Evolutionary conservation across 1,140 invertebrate genomes (phyloP).

Genomic region (Ips nitidus): DNA sequence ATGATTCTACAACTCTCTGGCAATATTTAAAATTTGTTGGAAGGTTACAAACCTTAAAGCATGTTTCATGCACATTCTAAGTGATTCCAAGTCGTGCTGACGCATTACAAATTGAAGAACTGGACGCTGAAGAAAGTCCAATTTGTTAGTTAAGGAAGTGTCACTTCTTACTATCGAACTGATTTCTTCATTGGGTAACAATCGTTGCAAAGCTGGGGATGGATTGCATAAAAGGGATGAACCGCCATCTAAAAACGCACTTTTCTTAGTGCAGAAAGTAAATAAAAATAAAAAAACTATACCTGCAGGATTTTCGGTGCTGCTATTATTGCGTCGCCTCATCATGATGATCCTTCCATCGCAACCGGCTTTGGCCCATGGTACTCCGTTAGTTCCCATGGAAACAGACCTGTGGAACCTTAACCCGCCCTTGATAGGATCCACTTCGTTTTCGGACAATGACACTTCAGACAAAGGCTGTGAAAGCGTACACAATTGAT

Average conservation of each 20-base stretch:
- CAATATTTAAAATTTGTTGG: no score
- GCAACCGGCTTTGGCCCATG: constrained; percentile 62
- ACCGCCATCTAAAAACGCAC: constrained; percentile 57
- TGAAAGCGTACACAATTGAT: constrained; percentile 31
- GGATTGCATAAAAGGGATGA: constrained; percentile 82
- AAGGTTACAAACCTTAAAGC: constrained; percentile 57
- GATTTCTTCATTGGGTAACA: constrained; percentile 65
- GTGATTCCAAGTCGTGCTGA: constrained; percentile 77
- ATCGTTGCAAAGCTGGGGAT: constrained; percentile 72
- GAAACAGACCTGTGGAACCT: constrained; percentile 61
- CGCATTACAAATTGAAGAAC: constrained; percentile 84
- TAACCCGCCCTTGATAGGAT: constrained; percentile 57
- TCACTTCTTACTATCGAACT: constrained; percentile 49
- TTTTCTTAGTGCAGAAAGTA: background rate
- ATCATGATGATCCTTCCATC: constrained; percentile 65
- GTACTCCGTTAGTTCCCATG: constrained; percentile 62
- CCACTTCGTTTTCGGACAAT: constrained; percentile 59
- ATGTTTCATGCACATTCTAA: constrained; percentile 82
- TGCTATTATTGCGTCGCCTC: constrained; percentile 71
- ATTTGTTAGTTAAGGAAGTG: constrained; percentile 47
- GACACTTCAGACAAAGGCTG: constrained; percentile 62
- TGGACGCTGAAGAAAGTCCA: constrained; percentile 61
- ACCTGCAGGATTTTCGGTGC: constrained; percentile 65
- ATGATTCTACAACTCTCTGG: no score
- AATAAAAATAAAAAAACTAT: constrained; percentile 24